phyloP scores from a whole-genome alignment of 1,140 invertebrate species.

The Melanaphis sacchari region DNA sequence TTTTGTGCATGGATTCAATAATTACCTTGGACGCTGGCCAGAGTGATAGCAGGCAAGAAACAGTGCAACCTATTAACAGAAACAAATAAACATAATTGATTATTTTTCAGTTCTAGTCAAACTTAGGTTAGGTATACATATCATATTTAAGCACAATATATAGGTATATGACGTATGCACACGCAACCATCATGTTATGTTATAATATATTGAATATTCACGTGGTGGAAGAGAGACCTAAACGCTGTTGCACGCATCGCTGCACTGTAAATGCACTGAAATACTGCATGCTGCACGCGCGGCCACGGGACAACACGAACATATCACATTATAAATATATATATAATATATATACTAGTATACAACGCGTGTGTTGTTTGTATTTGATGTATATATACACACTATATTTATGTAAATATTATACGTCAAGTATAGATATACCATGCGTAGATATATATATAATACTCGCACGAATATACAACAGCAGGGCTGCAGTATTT shows the following conservation, averaged over 20 bases:
- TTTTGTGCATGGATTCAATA: background rate
- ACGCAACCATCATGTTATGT: background rate
- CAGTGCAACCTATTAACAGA: conserved; percentile 58
- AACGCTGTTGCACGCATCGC: background rate
- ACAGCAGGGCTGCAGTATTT: background rate
- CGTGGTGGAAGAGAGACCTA: background rate
- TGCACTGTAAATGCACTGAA: background rate
- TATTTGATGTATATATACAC: background rate
- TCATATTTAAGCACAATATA: background rate
- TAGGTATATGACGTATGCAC: background rate
- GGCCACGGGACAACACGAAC: background rate
- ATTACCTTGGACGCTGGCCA: conserved; percentile 60
- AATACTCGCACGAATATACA: too few species aligned
- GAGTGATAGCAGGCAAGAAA: conserved; percentile 59
- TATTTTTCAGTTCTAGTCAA: background rate
- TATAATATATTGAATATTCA: background rate
- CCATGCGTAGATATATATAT: too few species aligned
- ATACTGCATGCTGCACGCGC: background rate
- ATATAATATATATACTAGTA: background rate
- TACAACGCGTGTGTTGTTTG: background rate
- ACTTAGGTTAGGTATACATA: background rate
- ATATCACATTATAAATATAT: background rate
- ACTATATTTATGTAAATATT: too few species aligned
- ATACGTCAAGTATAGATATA: too few species aligned
- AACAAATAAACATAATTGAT: conserved; percentile 2